Conservation (phyloP, 2,113 vertebrate genomes). For the Oncorhynchus nerka region DNA sequence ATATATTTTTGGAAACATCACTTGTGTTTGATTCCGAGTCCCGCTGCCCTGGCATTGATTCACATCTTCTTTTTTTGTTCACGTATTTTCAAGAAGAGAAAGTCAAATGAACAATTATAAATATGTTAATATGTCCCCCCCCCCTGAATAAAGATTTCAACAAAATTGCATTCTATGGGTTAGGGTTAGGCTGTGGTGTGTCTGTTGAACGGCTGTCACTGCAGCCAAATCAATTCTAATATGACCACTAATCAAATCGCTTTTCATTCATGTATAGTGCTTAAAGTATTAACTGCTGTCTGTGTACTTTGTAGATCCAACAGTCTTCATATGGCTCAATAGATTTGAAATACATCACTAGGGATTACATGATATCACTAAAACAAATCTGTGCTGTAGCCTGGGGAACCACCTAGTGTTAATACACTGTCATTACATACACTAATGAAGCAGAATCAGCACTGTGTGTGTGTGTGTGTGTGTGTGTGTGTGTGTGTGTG, state of each 20-base stretch:
- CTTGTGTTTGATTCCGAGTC: conserved; percentile 39
- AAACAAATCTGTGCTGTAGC: conserved; percentile 20
- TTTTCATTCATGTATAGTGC: no score
- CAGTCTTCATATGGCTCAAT: no score
- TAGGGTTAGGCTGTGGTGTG: conserved; percentile 32
- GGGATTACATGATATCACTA: background rate
- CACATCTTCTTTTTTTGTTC: conserved; percentile 68
- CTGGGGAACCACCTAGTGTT: conserved; percentile 46
- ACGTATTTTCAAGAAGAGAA: conserved; percentile 58
- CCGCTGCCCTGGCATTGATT: conserved; percentile 52
- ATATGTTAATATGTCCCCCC: conserved; percentile 66
- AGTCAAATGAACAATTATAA: conserved; percentile 68
- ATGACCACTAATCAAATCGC: no score
- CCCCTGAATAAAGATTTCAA: conserved; percentile 76
- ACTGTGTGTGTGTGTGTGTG: no score
- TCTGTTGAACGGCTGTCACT: conserved; percentile 20
- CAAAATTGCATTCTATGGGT: conserved; percentile 69
- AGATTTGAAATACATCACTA: no score
- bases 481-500: no score
- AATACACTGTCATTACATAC: background rate
- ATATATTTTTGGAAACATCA: conserved; percentile 37
- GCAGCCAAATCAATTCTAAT: background rate
- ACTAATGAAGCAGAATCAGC: background rate
- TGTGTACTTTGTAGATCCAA: no score
- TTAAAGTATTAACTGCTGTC: no score